phyloP scores from a whole-genome alignment of 1,140 invertebrate species.

The Saccostrea glomerata region DNA sequence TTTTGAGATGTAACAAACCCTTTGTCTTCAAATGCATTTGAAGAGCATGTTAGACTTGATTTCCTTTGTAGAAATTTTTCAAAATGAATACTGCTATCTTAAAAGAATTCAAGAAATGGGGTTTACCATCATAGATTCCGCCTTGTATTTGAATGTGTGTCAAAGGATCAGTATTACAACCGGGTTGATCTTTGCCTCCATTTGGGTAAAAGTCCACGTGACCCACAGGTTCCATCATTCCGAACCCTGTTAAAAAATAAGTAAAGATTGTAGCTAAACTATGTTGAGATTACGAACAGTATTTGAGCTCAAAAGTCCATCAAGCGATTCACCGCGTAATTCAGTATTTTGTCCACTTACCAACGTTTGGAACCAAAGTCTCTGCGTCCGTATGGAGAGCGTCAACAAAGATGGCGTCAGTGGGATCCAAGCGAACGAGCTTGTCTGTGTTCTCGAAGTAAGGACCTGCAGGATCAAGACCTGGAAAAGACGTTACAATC shows the following conservation, averaged over 20 bases:
- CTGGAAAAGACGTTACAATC: conserved; percentile 47
- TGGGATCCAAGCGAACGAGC: conserved; percentile 77
- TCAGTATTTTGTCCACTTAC: conserved; percentile 24
- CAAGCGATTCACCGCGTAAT: not conserved
- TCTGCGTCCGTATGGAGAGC: conserved; percentile 93
- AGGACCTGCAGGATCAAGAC: conserved; percentile 73
- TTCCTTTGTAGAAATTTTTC: too few relatives aligned
- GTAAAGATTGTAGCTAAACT: not conserved
- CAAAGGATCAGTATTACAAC: conserved; percentile 58
- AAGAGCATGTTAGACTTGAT: too few relatives aligned
- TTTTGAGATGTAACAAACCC: too few relatives aligned
- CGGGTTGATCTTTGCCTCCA: conserved; percentile 65
- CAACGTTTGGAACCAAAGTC: conserved; percentile 55
- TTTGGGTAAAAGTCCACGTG: conserved; percentile 71
- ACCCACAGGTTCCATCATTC: conserved; percentile 57
- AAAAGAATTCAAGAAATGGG: not conserved
- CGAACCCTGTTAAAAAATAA: conserved; percentile 52
- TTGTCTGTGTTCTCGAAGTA: conserved; percentile 73
- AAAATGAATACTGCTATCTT: too few relatives aligned
- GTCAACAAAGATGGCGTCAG: conserved; percentile 94
- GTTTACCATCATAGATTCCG: conserved; percentile 44
- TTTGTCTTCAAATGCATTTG: too few relatives aligned
- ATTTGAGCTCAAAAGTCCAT: too few relatives aligned
- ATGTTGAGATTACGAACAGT: too few relatives aligned
- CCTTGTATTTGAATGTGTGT: conserved; percentile 1